Evolutionary conservation across 2,888 invertebrate genomes (phyloP).

Genomic region (Bombylius major): DNA sequence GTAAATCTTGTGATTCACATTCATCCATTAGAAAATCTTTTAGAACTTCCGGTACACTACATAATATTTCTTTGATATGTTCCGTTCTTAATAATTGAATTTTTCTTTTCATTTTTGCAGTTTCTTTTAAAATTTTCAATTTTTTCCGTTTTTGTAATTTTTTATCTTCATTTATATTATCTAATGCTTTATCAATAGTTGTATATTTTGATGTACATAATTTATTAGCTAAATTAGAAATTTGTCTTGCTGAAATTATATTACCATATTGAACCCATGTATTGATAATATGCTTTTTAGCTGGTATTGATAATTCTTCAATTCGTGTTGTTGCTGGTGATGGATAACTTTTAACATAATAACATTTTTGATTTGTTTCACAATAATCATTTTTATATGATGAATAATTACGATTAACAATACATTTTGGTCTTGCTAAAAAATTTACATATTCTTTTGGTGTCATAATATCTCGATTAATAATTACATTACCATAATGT

Average conservation of each 20-base stretch:
- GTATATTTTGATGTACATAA: constrained; percentile 19
- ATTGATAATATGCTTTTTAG: constrained; percentile 19
- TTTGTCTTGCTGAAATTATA: constrained; percentile 19
- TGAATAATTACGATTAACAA: not conserved
- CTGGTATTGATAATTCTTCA: constrained; percentile 26
- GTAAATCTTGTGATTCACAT: constrained; percentile 24
- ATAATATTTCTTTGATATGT: constrained; percentile 26
- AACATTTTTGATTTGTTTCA: constrained; percentile 12
- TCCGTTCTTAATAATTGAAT: constrained; percentile 22
- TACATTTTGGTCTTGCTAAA: constrained; percentile 27
- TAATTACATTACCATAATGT: constrained; percentile 27
- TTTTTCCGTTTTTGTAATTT: constrained; percentile 22
- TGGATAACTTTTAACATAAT: constrained; percentile 21
- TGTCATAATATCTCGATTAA: constrained; percentile 30
- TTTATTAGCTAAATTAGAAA: constrained; percentile 19
- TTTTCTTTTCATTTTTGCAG: constrained; percentile 1
- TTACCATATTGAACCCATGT: constrained; percentile 21
- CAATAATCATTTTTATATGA: not conserved
- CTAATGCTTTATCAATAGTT: constrained; percentile 24
- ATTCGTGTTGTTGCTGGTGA: constrained; percentile 30
- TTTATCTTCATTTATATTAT: constrained; percentile 27
- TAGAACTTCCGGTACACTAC: constrained; percentile 29
- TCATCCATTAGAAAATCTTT: constrained; percentile 29
- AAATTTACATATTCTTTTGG: constrained; percentile 28
- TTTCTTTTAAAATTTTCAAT: constrained; percentile 1